Percentiles rank a stretch among this genome's conserved stretches.
Evolutionary conservation across 2,797 vertebrate genomes (phyloP).

Genomic region (Octomys mimax): DNA sequence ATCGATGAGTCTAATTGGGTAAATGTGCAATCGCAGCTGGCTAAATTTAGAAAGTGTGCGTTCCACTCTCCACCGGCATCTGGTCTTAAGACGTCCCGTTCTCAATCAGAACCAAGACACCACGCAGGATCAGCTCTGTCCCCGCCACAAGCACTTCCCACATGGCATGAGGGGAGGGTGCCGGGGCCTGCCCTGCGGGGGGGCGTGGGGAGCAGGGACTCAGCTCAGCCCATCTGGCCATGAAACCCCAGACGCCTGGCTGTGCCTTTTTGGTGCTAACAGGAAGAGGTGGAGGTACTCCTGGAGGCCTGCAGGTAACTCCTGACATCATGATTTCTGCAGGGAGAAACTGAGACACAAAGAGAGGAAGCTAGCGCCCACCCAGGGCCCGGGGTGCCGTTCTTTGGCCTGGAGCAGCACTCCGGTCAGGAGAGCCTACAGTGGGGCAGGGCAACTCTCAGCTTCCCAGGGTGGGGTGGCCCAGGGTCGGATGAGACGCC

Average conservation of each 20-base stretch:
- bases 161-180: background rate
- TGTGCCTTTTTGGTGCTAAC: background rate
- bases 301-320: background rate
- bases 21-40: conserved; percentile 64
- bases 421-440: background rate
- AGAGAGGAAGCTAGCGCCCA: background rate
- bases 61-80: conserved; percentile 60
- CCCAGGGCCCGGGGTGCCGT: too few species aligned
- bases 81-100: conserved; percentile 77
- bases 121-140: background rate
- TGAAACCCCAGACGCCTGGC: background rate
- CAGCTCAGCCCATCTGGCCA: background rate
- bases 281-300: background rate
- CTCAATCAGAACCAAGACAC: conserved; percentile 62
- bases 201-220: background rate
- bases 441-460: background rate
- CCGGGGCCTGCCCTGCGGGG: rapidly evolving
- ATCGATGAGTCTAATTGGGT: conserved; percentile 67
- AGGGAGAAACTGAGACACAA: background rate
- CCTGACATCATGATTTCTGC: background rate
- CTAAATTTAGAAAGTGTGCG: conserved; percentile 79
- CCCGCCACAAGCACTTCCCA: background rate
- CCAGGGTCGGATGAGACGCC: rapidly evolving
- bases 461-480: background rate
- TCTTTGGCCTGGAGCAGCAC: too few species aligned